Conservation (phyloP, 2,113 vertebrate genomes). For the Petaurus breviceps region DNA sequence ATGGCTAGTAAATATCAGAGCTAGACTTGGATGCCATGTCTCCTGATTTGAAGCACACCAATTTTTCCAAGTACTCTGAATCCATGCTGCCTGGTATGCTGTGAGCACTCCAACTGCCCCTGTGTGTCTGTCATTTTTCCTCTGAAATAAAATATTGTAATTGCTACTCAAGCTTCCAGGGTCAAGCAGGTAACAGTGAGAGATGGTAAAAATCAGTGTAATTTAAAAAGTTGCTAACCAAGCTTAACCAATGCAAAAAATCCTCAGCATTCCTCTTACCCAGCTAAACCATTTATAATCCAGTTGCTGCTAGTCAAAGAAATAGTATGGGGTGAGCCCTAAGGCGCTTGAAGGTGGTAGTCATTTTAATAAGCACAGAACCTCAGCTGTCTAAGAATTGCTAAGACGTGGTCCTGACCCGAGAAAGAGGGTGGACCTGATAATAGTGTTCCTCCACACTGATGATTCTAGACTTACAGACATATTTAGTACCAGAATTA, state of each 20-base stretch:
- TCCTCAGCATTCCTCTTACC: background rate
- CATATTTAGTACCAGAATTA: background rate
- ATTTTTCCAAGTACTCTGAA: background rate
- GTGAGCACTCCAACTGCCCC: background rate
- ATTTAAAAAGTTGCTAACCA: constrained; percentile 54
- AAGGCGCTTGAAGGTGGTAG: background rate
- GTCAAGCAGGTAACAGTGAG: background rate
- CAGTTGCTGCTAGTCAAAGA: background rate
- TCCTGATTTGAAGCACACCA: background rate
- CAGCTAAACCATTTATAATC: constrained; percentile 36
- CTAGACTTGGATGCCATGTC: background rate
- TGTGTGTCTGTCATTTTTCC: background rate
- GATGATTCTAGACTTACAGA: background rate
- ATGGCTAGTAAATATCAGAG: background rate
- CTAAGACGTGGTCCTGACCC: constrained; percentile 48
- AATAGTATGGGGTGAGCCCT: background rate
- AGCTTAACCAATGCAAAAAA: background rate
- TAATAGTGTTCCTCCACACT: background rate
- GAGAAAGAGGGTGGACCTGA: background rate
- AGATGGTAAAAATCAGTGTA: background rate
- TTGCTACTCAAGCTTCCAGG: background rate
- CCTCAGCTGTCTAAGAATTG: constrained; percentile 53
- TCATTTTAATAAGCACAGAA: background rate
- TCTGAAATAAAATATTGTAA: background rate
- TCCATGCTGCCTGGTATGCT: background rate